A percentile compares a stretch with the other conserved stretches of the same genome.
Conservation (phyloP, 1,140 invertebrate genomes). For the Aphis craccivora region DNA sequence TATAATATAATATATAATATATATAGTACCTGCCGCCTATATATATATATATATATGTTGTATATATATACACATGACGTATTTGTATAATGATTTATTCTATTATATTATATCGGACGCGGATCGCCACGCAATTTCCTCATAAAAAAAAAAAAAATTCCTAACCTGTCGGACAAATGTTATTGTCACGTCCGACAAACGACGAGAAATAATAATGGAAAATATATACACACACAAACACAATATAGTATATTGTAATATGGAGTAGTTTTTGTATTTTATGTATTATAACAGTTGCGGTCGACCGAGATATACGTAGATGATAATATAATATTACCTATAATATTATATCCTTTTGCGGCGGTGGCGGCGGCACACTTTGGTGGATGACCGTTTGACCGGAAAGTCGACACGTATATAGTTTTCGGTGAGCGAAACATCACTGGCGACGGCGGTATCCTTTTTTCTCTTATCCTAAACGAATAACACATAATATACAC, state of each 20-base stretch:
- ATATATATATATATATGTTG: neutral
- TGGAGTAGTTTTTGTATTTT: neutral
- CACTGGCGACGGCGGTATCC: constrained; percentile 40
- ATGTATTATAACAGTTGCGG: constrained; percentile 32
- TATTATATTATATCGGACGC: neutral
- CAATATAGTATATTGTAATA: neutral
- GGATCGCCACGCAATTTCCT: constrained; percentile 16
- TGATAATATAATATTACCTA: constrained; percentile 14
- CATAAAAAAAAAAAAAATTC: constrained; percentile 3
- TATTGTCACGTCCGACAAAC: neutral
- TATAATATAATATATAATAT: neutral
- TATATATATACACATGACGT: neutral
- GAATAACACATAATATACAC: constrained; percentile 42
- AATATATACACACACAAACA: neutral
- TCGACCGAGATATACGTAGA: constrained; percentile 23
- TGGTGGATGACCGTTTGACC: constrained; percentile 56
- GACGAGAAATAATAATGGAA: constrained; percentile 25
- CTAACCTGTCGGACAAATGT: neutral
- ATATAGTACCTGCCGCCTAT: neutral
- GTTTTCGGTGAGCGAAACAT: constrained; percentile 30
- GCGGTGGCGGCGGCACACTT: constrained; percentile 33
- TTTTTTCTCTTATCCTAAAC: constrained; percentile 54
- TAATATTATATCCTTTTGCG: constrained; percentile 38
- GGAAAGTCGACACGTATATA: constrained; percentile 54
- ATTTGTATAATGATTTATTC: constrained; percentile 11